Base-by-base conservation (phyloP, 2,888 invertebrate genomes). In the Tinea semifulvella region DNA sequence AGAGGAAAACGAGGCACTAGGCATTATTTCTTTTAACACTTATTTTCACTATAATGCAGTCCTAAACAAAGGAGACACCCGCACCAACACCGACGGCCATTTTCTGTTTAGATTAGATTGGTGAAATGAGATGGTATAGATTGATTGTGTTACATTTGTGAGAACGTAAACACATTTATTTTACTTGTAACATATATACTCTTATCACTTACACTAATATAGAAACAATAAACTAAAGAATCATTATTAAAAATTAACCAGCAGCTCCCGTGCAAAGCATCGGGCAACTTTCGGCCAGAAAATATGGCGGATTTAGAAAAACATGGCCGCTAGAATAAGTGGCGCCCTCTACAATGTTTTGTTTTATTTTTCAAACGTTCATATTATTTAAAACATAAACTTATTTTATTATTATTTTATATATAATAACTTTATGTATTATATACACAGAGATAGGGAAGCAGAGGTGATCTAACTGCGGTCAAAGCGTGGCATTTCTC, bases 1-100 rank as follows among this genome's bases (percentile, higher is more conserved):
- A 82, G 93, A 92, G 73, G 92, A 92, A 83, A 94, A 93, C 77
- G 94, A 94, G 84, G 94, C 94, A 87, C 94, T 94, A 86, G 94
- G 94, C 94, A 94, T 92, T 84, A 88, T 91, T 81, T 79, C 77
- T 80, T 69, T 68, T 68, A 64, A 56, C 70, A 72, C 75, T 80
- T 77, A 80, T 70, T 72, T 75, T 75, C 79, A 75, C 74, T 71
- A 71, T 54, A 82, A 80, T 76, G 72, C 73, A 75, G 77, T 75
- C 68, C 86, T 88, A 89, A 89, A 90, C 89, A 90, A 90, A 90
- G 89, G 86, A 89, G 86, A 87, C 86, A 88, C 85, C 85, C 85
- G 86, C 87, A 88, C 86, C 85, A 85, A 84, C 84, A 86, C 84
- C 83, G 86, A 86, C 89, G 87, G 90, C 90, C 90, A 90, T 90